Evolutionary conservation across 2,797 vertebrate species (phyloP), one percentile per base, ranked within the genome.

Genomic region (Pterois miles): DNA sequence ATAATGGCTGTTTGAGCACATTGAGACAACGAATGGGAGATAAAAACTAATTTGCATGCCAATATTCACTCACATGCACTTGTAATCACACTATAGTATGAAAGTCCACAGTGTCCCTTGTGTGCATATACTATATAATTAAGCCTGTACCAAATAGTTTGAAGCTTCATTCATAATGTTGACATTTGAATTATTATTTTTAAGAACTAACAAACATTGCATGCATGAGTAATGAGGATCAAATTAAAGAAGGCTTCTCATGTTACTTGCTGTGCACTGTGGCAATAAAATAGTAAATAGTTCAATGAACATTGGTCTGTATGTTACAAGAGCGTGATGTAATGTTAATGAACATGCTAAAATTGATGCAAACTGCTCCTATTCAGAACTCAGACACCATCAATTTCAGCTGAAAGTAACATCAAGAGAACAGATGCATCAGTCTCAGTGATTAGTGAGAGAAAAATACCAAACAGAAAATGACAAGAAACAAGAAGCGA

Each of bases 351-450:
- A 48, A 56, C 29, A 59, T 57, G 33, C 25, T 25, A 8, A 27
- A 34, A 18, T n/a, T 33, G 1, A 71, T 31, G 53, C 50, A 46
- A 34, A 53, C 25, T 52, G 31, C 38, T 53, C 6, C 25, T 23
- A 43, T 54, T 16, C 2, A 33, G 22, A n/a, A 29, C 40, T 38
- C 16, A 2, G 4, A 20, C n/a, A 22, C 54, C 48, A 50, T 67
- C 27, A 67, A 10, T 60, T 38, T 72, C 2, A 1, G 14, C 18
- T 27, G 27, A 60, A 68, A 73, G 59, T 43, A 12, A 68, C 74
- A 70, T 79, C 27, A 64, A 59, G 60, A 34, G 18, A 73, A 58
- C 18, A 18, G 54, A 63, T 65, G 56, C 60, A 82, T 77, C 46
- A 40, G 27, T 58, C 46, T 57, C 22, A 9, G 54, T 76, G 71